A percentile compares a stretch with the other conserved stretches of the same genome.
Conservation (phyloP, 2,888 invertebrate genomes). For the Ganaspis brasiliensis region DNA sequence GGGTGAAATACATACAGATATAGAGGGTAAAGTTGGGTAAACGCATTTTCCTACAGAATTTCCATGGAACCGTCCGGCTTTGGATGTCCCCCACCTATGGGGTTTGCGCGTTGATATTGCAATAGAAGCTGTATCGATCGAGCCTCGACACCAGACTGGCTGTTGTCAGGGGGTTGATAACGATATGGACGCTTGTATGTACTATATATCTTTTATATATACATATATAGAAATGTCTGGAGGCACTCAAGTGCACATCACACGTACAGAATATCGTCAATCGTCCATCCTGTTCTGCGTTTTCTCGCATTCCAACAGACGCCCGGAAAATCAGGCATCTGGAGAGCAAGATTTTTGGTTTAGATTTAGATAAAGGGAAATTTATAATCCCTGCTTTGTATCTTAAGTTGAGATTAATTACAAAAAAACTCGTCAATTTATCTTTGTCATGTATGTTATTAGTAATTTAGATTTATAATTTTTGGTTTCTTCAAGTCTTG, state of each 20-base stretch:
- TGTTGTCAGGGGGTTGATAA: constrained; percentile 76
- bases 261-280: neutral
- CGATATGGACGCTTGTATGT: constrained; percentile 68
- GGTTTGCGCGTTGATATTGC: constrained; percentile 74
- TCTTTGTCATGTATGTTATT: no score
- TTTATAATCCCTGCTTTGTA: neutral
- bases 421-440: no score
- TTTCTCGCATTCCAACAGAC: neutral
- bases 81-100: constrained; percentile 67
- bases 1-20: constrained; percentile 13
- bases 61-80: constrained; percentile 62
- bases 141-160: constrained; percentile 69
- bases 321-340: neutral
- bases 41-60: constrained; percentile 62
- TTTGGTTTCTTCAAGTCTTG: no score
- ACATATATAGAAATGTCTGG: constrained; percentile 8
- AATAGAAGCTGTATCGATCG: constrained; percentile 76
- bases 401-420: no score
- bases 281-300: constrained; percentile 1
- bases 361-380: neutral
- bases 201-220: constrained; percentile 45
- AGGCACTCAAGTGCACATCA: neutral
- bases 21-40: constrained; percentile 2
- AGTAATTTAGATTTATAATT: no score
- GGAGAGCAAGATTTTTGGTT: neutral